Percentiles rank a stretch among this genome's conserved stretches.
These are phyloP conservation scores for Conomelus anceps DNA, from an alignment of 2,888 invertebrate genomes.

Conservation along the genomic window DNA sequence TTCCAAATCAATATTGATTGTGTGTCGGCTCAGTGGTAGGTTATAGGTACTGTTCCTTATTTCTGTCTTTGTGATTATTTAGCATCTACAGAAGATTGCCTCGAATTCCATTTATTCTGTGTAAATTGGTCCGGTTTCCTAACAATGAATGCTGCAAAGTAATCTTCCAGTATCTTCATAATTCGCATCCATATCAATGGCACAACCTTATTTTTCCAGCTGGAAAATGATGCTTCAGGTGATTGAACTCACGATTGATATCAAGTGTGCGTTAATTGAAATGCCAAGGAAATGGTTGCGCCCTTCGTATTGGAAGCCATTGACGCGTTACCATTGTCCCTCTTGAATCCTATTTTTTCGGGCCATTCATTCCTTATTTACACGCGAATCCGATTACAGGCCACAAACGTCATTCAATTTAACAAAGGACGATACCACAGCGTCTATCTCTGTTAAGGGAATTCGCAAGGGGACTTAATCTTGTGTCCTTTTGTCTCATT, in stretches of 20 bases:
- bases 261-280: neutral
- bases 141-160: neutral
- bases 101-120: neutral
- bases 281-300: neutral
- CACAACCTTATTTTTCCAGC: neutral
- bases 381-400: neutral
- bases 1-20: no score
- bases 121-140: neutral
- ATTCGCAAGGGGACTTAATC: neutral
- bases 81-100: neutral
- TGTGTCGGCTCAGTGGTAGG: no score
- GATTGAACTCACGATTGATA: neutral
- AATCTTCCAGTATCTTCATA: neutral
- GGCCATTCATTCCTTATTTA: neutral
- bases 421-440: neutral
- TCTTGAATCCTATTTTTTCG: neutral
- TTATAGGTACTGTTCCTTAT: no score
- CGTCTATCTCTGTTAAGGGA: neutral
- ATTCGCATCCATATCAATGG: neutral
- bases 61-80: neutral
- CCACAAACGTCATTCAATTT: neutral
- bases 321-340: neutral
- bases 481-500: neutral
- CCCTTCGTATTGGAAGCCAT: neutral
- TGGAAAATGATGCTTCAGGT: neutral